Percentiles rank a stretch among this genome's conserved stretches.
phyloP scores from a whole-genome alignment of 2,797 vertebrate genomes.

The Ficedula albicollis region DNA sequence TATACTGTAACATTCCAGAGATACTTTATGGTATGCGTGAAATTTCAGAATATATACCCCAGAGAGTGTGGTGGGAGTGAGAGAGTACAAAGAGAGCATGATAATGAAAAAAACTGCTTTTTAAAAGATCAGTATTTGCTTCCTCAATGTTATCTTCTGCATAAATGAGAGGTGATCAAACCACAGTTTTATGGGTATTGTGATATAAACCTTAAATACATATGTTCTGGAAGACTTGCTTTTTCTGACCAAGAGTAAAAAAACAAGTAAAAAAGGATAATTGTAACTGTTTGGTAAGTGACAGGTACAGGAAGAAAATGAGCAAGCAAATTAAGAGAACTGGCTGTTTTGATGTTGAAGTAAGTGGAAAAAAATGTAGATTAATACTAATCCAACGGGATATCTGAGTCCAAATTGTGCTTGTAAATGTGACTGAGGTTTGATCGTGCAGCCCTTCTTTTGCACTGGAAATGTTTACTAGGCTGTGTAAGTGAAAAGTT shows the following conservation, averaged over 20 bases:
- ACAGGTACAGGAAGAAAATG: not conserved
- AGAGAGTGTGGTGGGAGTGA: not conserved
- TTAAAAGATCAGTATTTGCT: not conserved
- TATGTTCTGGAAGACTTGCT: not conserved
- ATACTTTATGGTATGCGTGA: conserved; percentile 46
- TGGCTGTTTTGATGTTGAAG: not conserved
- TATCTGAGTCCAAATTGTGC: not conserved
- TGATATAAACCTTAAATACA: not conserved
- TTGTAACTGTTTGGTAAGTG: not conserved
- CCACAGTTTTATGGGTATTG: not conserved
- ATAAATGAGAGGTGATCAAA: not conserved
- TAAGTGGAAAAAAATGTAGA: not conserved
- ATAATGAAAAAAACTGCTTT: not conserved
- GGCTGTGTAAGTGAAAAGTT: not conserved
- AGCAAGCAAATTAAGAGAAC: not conserved
- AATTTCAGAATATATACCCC: conserved; percentile 37
- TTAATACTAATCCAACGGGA: not conserved
- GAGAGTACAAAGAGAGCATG: not conserved
- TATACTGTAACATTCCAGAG: conserved; percentile 66
- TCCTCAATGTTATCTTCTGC: not conserved
- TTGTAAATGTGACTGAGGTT: not conserved
- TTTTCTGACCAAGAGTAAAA: not conserved
- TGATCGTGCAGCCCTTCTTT: not conserved
- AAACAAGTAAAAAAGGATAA: not conserved
- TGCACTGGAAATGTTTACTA: not conserved